Base-by-base conservation (phyloP, 2,113 vertebrate genomes). In the Steatornis caripensis region DNA sequence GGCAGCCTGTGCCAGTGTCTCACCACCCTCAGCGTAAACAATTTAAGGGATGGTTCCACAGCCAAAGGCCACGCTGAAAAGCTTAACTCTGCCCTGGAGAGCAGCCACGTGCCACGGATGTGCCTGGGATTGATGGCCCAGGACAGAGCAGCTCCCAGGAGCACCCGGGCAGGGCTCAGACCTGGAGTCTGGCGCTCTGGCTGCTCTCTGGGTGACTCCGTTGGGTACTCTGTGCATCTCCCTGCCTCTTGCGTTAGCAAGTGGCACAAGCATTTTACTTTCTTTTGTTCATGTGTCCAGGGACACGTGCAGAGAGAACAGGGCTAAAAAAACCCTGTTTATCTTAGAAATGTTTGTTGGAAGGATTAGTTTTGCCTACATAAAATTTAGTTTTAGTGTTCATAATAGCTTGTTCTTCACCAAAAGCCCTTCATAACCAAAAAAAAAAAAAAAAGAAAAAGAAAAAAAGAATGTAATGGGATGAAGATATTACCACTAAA, bases 1-100 rank as follows among this genome's bases (percentile, higher is more conserved):
- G 58, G 3, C 46, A 84, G 29, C 32, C 55, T 24, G 30, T 0
- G 6, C 27, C 26, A 62, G 53, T 0, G 3, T 4, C 2, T 64
- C 17, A 15, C 17, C 49, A 29, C 15, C 45, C 26, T 30, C 37
- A 51, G 1, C 0, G 0, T 49, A 15, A n/a, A 41, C 24, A 41
- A 16, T 8, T 11, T 53, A 15, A 29, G 4, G 5, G 32, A 36
- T 34, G 18, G 11, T 11, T 49, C 41, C 30, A 68, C 48, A 75
- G 12, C 5, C 37, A 72, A 79, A 58, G 29, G 34, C 26, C 32
- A 23, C 18, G 27, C 17, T 41, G n/a, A 41, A 60, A 74, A 66
- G 23, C 12, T 57, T 51, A 17, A 34, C 23, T 18, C 27, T 48
- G 19, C 27, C 49, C 27, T 45, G 29, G 27, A 30, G 43, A 45